Conservation (phyloP, 2,888 invertebrate species). For the Notocelia uddmanniana region DNA sequence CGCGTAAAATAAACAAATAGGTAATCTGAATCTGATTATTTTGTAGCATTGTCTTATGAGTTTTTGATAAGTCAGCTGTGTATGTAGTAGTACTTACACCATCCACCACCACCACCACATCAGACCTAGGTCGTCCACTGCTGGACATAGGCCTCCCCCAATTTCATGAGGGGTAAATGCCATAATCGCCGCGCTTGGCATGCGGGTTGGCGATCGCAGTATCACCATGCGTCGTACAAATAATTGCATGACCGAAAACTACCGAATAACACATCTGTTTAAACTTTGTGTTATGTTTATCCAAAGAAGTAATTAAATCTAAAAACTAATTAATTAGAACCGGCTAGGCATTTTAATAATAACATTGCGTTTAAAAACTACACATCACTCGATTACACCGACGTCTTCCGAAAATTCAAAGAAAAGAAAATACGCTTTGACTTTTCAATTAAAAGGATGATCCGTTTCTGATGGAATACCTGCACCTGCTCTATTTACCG, state of each 20-base stretch:
- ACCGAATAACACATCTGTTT: not conserved
- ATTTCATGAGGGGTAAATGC: too few relatives aligned
- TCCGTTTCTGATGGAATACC: constrained; percentile 22
- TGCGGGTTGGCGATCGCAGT: too few relatives aligned
- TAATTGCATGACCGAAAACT: not conserved
- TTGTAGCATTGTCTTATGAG: too few relatives aligned
- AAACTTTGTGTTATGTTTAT: not conserved
- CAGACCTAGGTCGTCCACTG: too few relatives aligned
- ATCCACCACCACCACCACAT: too few relatives aligned
- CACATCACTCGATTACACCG: constrained; percentile 1
- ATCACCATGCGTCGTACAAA: too few relatives aligned
- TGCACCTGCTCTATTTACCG: constrained; percentile 47
- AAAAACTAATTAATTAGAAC: not conserved
- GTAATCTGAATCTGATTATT: not conserved
- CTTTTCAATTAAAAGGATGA: constrained; percentile 27
- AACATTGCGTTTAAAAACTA: constrained; percentile 7
- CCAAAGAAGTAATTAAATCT: not conserved
- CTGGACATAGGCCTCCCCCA: too few relatives aligned
- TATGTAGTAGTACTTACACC: too few relatives aligned
- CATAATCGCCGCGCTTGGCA: too few relatives aligned
- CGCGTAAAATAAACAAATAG: not conserved
- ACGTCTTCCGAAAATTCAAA: constrained; percentile 24
- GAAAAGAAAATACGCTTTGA: constrained; percentile 35
- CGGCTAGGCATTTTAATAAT: not conserved
- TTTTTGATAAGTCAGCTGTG: too few relatives aligned